Evolutionary conservation across 2,888 invertebrate species (phyloP), one percentile per base, ranked within the genome.

Genomic region (Nomada goodeniana): DNA sequence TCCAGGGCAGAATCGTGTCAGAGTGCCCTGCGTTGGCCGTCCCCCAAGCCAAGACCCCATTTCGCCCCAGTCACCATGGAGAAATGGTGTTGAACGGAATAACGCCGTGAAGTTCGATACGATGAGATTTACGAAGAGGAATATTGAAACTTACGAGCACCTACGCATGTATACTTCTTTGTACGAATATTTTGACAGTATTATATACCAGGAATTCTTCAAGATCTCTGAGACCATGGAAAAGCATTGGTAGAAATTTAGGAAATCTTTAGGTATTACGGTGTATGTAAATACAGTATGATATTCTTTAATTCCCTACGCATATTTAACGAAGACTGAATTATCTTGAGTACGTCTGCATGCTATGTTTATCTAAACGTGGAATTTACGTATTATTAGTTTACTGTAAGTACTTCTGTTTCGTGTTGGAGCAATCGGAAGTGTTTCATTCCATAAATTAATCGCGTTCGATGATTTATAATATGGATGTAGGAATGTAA

Each of bases 1-100:
- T 93, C 93, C 23, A 90, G 93, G 59, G 93, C 93, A 7, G 93
- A 93, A 86, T 93, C 93, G 0, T 93, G 93, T 83, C 94, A 94
- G 50, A 93, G 93, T 63, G 92, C 93, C 0, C 76, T 93, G 23
- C 89, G 92, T 57, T 93, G 93, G 93, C 91, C 93, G 0, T 92
- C 92, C 3, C 92, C 93, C 0, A 93, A 93, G 80, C 90, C 93
- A 0, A 88, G 92, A 65, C 89, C 93, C 11, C 92, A 93, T 77
- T 88, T 93, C n/a, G 89, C 92, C 36, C 88, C 93, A 2, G 87
- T 92, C 23, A 87, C 92, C 0, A 91, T 92, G 89, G 93, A 93
- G 73, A 93, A 93, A 75, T 93, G 93, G 93, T 93, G 93, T 73
- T 93, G 82, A 92, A 55, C 0, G 11, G 0, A 20, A 60, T 36